Conservation (phyloP, 2,113 vertebrate species). For the Centropus bengalensis region DNA sequence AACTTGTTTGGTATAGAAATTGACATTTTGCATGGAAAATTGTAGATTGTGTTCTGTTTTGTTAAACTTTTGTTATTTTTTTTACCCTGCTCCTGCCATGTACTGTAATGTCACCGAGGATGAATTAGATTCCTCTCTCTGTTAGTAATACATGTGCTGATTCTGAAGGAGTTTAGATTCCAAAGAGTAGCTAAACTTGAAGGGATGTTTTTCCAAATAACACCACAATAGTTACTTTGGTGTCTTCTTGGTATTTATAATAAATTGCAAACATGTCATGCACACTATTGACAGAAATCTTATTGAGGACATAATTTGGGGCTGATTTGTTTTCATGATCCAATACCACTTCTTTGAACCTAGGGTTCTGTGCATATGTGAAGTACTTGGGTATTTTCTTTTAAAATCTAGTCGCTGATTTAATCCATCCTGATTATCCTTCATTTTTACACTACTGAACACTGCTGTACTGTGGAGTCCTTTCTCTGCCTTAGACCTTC, state of each 20-base stretch:
- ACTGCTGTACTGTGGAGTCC: neutral
- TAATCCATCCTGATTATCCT: neutral
- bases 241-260: neutral
- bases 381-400: neutral
- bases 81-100: neutral
- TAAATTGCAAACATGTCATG: neutral
- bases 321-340: neutral
- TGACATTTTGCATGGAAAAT: neutral
- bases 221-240: neutral
- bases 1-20: neutral
- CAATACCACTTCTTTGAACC: neutral
- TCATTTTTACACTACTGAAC: neutral
- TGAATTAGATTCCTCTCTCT: neutral
- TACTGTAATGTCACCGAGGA: neutral
- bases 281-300: neutral
- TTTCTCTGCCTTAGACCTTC: slow-evolving; percentile 10
- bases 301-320: neutral
- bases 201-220: neutral
- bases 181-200: neutral
- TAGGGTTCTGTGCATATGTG: neutral
- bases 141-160: rapidly evolving
- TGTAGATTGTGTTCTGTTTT: neutral
- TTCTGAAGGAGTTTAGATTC: neutral
- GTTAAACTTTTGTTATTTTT: neutral
- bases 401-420: neutral